phyloP scores from a whole-genome alignment of 2,797 vertebrate species.

The Melanotaenia pygmaea region DNA sequence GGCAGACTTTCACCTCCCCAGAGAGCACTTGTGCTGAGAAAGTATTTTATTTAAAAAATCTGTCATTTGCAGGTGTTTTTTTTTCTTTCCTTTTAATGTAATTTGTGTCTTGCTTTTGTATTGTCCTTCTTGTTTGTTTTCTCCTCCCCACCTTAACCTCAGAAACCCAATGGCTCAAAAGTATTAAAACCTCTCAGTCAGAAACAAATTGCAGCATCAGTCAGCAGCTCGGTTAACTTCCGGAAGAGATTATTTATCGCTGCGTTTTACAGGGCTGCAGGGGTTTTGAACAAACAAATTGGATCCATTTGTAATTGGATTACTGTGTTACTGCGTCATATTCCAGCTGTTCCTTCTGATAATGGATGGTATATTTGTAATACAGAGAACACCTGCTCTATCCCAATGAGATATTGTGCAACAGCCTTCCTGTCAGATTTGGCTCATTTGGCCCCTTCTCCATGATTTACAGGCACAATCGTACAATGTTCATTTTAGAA shows the following conservation, averaged over 20 bases:
- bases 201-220: slow-evolving; percentile 16
- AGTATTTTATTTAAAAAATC: slow-evolving; percentile 61
- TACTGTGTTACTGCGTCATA: not conserved
- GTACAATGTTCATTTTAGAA: no score
- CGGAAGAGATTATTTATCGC: slow-evolving; percentile 15
- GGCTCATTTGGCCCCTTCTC: no score
- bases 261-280: not conserved
- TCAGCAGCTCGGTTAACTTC: slow-evolving; percentile 13
- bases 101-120: slow-evolving; percentile 32
- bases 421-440: not conserved
- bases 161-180: slow-evolving; percentile 1
- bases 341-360: slow-evolving; percentile 25
- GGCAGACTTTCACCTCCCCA: slow-evolving; percentile 43
- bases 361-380: slow-evolving; percentile 15
- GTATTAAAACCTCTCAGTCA: slow-evolving; percentile 21
- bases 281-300: not conserved
- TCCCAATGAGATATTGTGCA: slow-evolving; percentile 3
- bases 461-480: no score
- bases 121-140: slow-evolving; percentile 1
- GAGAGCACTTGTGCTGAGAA: slow-evolving; percentile 53
- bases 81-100: slow-evolving; percentile 36
- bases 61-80: slow-evolving; percentile 55
- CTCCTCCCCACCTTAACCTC: not conserved
- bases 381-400: slow-evolving; percentile 6
- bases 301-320: slow-evolving; percentile 32